Evolutionary conservation across 2,888 invertebrate genomes (phyloP), one percentile per base, ranked within the genome.

Genomic region (Nowickia ferox): DNA sequence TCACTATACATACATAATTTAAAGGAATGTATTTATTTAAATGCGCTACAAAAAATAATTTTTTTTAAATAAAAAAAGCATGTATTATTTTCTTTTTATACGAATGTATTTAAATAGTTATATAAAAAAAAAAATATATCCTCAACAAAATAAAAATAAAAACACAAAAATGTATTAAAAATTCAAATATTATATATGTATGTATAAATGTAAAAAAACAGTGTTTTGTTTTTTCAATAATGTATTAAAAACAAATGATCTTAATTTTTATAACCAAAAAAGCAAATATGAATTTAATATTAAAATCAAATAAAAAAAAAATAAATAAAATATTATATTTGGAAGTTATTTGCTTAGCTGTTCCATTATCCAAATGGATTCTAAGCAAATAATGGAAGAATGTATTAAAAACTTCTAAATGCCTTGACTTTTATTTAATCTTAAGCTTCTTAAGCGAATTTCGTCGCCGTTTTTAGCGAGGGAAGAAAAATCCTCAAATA

Each of bases 251-350:
- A 40, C n/a, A 81, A 85, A 84, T 72, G 78, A 82, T 82, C 78
- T 85, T 82, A 75, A 78, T 79, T 82, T 82, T 30, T 82, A 71
- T 85, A 85, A 84, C 80, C 75, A 85, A 85, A 85, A 84, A 83
- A 40, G n/a, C 57, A 66, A 66, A 66, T 65, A 57, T 22, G 30
- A 30, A 30, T 30, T 30, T 30, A 30, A 30, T 30, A 30, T 30
- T 30, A 53, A 69, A 71, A 61, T 22, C 51, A 38, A 42, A 53
- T 42, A 59, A 44, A 65, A 40, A 66, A 57, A 57, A 68, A 48
- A 77, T 51, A 22, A 71, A 80, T 59, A 55, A 83, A 65, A 84
- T 65, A 74, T 5, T n/a, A 13, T 75, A 46, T 82, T 82, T 71
- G 10, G 65, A 82, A 78, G 17, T 82, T 85, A 71, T 81, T 75